Conservation (phyloP, 2,888 invertebrate genomes). For the Ceramica pisi region DNA sequence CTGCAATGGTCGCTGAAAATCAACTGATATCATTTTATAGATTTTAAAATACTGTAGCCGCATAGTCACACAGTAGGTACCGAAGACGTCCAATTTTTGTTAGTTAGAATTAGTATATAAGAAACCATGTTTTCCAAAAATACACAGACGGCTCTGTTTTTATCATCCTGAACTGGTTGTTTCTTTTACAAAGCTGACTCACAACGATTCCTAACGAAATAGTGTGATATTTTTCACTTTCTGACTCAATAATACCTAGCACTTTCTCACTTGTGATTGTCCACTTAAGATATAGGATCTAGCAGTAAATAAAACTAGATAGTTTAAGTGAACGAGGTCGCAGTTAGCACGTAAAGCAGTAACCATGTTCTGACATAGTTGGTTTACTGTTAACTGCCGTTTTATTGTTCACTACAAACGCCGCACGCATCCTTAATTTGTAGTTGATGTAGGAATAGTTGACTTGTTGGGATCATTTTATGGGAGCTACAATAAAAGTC, state of each 20-base stretch:
- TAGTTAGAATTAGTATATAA: too few species aligned
- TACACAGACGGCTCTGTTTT: too few species aligned
- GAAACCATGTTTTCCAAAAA: too few species aligned
- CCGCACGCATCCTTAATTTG: constrained; percentile 69
- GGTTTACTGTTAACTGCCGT: constrained; percentile 74
- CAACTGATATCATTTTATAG: too few species aligned
- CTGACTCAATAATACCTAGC: neutral
- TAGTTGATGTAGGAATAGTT: constrained; percentile 16
- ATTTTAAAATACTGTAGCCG: too few species aligned
- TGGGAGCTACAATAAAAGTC: neutral
- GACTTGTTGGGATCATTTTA: neutral
- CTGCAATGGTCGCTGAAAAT: too few species aligned
- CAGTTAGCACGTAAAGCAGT: constrained; percentile 65
- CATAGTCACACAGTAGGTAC: too few species aligned
- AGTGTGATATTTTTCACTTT: neutral
- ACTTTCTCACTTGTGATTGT: neutral
- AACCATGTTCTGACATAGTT: constrained; percentile 70
- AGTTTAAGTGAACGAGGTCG: constrained; percentile 38
- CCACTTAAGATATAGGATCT: constrained; percentile 26
- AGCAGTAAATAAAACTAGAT: constrained; percentile 46
- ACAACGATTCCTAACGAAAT: neutral
- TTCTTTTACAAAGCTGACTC: too few species aligned
- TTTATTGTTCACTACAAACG: constrained; percentile 78
- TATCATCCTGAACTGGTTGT: too few species aligned
- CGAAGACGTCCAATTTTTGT: too few species aligned